phyloP scores from a whole-genome alignment of 2,888 invertebrate species.

The Andrena dorsata region DNA sequence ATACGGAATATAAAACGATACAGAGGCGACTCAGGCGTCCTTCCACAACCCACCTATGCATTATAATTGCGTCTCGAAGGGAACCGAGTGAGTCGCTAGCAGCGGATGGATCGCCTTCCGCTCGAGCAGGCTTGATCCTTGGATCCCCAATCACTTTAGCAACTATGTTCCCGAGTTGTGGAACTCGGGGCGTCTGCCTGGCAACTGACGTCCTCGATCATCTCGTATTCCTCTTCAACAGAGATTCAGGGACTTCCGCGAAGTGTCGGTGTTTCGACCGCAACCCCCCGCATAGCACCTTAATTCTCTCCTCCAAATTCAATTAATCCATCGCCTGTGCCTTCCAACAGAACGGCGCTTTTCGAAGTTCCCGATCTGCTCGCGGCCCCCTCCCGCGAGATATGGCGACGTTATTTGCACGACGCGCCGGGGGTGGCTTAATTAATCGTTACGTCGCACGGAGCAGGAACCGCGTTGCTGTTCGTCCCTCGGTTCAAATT shows the following conservation, averaged over 20 bases:
- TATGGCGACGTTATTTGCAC: conserved; percentile 17
- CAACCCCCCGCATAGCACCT: neutral
- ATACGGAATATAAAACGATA: conserved; percentile 31
- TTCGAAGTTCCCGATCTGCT: conserved; percentile 25
- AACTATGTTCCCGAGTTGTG: neutral
- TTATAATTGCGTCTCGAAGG: neutral
- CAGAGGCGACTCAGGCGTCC: neutral
- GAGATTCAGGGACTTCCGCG: neutral
- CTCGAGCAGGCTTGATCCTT: neutral
- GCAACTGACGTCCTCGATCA: no score
- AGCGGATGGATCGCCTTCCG: neutral
- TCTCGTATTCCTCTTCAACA: no score
- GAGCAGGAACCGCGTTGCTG: neutral
- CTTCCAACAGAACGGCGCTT: neutral
- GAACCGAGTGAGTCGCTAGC: neutral
- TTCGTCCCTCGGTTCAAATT: no score
- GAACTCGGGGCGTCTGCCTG: no score
- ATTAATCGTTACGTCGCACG: conserved; percentile 48
- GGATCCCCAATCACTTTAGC: neutral
- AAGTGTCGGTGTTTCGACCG: conserved; percentile 3
- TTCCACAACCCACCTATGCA: neutral
- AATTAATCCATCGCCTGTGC: conserved; percentile 24
- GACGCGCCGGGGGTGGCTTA: conserved; percentile 24
- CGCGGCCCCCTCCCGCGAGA: conserved; percentile 2
- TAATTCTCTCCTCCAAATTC: conserved; percentile 1